These are phyloP conservation scores for Pantherophis alleghaniensis DNA, from an alignment of 2,797 vertebrate genomes.

Conservation along the genomic window DNA sequence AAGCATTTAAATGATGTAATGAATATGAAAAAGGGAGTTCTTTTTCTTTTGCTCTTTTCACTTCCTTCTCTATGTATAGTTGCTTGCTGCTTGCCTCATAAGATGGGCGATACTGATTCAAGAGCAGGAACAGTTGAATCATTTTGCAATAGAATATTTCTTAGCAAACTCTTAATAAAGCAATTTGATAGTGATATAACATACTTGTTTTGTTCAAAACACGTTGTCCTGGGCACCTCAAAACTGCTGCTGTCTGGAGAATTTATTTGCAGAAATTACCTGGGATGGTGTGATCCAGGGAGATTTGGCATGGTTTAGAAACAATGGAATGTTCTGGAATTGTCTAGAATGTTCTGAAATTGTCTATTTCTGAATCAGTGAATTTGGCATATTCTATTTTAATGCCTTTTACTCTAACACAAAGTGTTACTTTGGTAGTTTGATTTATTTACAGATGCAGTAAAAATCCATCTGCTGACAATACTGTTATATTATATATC, in stretches of 20 bases:
- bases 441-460: slow-evolving; percentile 54
- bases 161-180: background rate
- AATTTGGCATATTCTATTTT: background rate
- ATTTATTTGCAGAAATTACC: background rate
- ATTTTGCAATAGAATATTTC: background rate
- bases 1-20: slow-evolving; percentile 53
- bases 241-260: background rate
- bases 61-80: background rate
- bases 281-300: background rate
- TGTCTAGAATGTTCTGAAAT: background rate
- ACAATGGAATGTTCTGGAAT: background rate
- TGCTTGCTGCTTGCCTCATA: background rate
- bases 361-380: background rate
- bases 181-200: background rate
- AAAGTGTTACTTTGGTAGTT: slow-evolving; percentile 31
- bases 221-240: background rate
- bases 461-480: background rate
- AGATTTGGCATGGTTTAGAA: background rate
- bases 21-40: slow-evolving; percentile 32
- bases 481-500: background rate
- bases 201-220: background rate
- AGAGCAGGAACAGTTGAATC: background rate
- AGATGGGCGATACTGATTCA: background rate
- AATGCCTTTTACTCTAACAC: background rate
- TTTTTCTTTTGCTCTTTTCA: slow-evolving; percentile 43